Base-by-base conservation (phyloP, 2,888 invertebrate genomes). In the Phragmatobia fuliginosa region DNA sequence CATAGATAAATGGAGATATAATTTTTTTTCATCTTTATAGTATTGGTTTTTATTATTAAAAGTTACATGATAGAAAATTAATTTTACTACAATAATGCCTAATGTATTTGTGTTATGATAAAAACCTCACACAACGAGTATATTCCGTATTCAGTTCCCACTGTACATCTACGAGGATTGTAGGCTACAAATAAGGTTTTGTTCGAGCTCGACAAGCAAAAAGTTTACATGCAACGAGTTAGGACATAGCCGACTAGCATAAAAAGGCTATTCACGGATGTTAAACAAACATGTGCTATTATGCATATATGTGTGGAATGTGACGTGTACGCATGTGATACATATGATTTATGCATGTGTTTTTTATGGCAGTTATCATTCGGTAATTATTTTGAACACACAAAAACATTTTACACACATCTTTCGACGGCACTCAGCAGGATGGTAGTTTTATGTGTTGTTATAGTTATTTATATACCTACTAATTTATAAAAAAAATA, bases 141-240 rank as follows among this genome's bases (percentile, higher is more conserved):
- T 80, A 85, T 84, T 83, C 82, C 81, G 78, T 82, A 85, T 86
- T 86, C 81, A 83, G 85, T 87, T 82, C 83, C 68, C 70, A 75
- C 78, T 71, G 75, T 80, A 77, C 81, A 73, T 79, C 75, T n/a
- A 75, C 65, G 60, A 60, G 61, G 68, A 77, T 80, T 73, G 80
- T 79, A 72, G 70, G 67, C 73, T 67, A 79, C 72, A 77, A 75
- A 76, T 78, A 80, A 72, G 58, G 73, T 79, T 83, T 80, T 79
- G 76, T 83, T 69, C 78, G 80, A 77, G 81, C 78, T 79, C 81
- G 70, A 75, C 72, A 72, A 75, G 80, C 79, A 74, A 82, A 83
- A 83, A 83, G 81, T 88, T 85, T 77, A 69, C 70, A 79, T 64
- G 61, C 68, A 62, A 64, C 60, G 71, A 41, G 61, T 82, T 80